Base-by-base conservation (phyloP, 2,113 vertebrate genomes). In the Vireo altiloquus region DNA sequence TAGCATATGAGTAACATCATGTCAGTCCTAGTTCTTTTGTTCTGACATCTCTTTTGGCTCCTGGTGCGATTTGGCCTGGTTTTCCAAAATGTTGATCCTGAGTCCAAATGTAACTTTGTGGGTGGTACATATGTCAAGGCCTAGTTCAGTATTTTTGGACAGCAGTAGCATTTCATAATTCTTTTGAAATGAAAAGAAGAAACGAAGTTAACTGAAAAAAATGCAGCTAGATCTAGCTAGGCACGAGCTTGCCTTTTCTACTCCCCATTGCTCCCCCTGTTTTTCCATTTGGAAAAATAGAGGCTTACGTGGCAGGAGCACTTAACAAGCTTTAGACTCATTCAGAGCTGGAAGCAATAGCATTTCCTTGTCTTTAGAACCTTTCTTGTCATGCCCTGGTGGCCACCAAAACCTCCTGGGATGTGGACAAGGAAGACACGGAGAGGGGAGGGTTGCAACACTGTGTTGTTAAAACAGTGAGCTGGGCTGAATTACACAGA, bases 1-100 rank as follows among this genome's bases (percentile, higher is more conserved):
- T 90, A 94, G 80, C 90, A 79, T 93, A 92, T 71, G 82, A 96
- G 90, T 84, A 96, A 89, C 86, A 93, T 93, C 88, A 89, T 96
- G 88, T 97, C 94, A 94, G 90, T 81, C 54, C 84, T 89, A 74
- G 54, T 94, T 96, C 69, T 94, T 95, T 94, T 87, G 2, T 94
- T 96, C 92, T 94, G 94, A 91, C 95, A 89, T 94, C 94, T 96
- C 90, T 95, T 90, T 96, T 95, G 95, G 92, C 93, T 95, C 88
- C 70, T 13, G 3, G 66, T 77, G 84, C 44, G 39, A 57, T 93
- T 96, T 97, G 94, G 95, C 92, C 86, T 16, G 0, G 20, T 96
- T 97, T 96, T 87, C 76, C 68, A 76, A 89, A 92, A 76, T 81
- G 54, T 92, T 93, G 94, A 87, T 95, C 84, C 95, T 94, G 82